Evolutionary conservation across 2,888 invertebrate species (phyloP), one percentile per base, ranked within the genome.

Genomic region (Phania funesta): DNA sequence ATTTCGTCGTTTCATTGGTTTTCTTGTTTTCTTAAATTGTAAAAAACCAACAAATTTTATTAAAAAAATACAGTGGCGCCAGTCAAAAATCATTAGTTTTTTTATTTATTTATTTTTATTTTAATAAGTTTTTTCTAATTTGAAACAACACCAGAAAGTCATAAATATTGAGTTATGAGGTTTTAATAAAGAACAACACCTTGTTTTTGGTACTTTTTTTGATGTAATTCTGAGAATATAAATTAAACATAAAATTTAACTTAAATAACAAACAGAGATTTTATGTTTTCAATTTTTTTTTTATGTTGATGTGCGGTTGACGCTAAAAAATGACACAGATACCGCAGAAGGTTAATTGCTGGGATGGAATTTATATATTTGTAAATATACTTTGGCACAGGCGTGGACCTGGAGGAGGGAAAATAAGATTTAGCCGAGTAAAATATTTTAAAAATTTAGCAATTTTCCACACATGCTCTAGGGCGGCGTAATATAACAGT

Each of bases 71-170:
- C 29, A 41, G 70, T 73, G 82, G 82, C 82, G 82, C 82, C 82
- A 82, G 78, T 65, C 74, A 75, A 78, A 78, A 65, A 78, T 82
- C 74, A 77, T 82, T 77, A 77, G 62, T 38, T n/a, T 18, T 60
- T 48, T 44, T 48, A 4, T 35, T 16, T 46, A 11, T 52, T 38
- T 54, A 24, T 67, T 65, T 65, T 11, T 8, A 22, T 46, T 74
- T 52, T 18, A 20, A 20, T 24, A 32, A 48, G 13, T 52, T 38
- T 46, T 58, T 71, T 56, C 26, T 62, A 41, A 50, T 65, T 50
- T 41, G 16, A 22, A 54, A 35, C 20, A 54, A 64, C 80, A 60
- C 50, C 22, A 50, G 26, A 70, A 65, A 71, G 35, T 58, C 70
- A 65, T 80, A 76, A 76, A 71, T 67, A 60, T 52, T 76, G 67